Conservation (phyloP, 2,888 invertebrate species). For the Eutolmus rufibarbis region DNA sequence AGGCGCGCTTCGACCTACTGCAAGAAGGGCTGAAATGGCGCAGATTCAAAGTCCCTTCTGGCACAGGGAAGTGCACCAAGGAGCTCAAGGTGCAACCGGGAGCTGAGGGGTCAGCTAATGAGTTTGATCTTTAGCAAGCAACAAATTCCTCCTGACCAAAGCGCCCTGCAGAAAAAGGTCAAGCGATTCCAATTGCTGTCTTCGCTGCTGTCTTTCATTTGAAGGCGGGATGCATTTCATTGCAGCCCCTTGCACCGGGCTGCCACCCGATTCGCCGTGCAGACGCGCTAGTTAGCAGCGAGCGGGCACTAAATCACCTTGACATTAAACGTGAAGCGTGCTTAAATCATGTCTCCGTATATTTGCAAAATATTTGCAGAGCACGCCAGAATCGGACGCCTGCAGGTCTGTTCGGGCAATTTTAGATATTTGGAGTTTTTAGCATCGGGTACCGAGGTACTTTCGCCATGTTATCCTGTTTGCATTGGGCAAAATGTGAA, state of each 20-base stretch:
- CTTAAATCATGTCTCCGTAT: constrained; percentile 44
- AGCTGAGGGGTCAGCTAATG: not conserved
- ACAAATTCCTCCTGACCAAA: not conserved
- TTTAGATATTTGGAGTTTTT: constrained; percentile 16
- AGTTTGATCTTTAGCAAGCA: not conserved
- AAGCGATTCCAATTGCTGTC: not conserved
- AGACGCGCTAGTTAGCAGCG: not conserved
- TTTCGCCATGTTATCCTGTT: not conserved
- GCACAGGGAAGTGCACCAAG: not conserved
- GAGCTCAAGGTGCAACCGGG: not conserved
- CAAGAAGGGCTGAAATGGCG: not conserved
- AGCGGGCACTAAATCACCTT: constrained; percentile 41
- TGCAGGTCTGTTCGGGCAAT: not conserved
- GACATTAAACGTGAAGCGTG: constrained; percentile 48
- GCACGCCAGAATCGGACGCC: not conserved
- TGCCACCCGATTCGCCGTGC: not conserved
- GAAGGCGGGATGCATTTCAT: not conserved
- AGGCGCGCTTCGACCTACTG: not conserved
- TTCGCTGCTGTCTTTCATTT: not conserved
- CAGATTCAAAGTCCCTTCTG: not conserved
- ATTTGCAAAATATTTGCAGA: constrained; percentile 16
- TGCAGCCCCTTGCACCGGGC: not conserved
- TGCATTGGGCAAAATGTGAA: constrained; percentile 8
- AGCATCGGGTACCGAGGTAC: not conserved
- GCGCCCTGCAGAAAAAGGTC: not conserved